A percentile compares a stretch with the other conserved stretches of the same genome.
Evolutionary conservation across 1,140 invertebrate genomes (phyloP).

Genomic region (Lethrus apterus): DNA sequence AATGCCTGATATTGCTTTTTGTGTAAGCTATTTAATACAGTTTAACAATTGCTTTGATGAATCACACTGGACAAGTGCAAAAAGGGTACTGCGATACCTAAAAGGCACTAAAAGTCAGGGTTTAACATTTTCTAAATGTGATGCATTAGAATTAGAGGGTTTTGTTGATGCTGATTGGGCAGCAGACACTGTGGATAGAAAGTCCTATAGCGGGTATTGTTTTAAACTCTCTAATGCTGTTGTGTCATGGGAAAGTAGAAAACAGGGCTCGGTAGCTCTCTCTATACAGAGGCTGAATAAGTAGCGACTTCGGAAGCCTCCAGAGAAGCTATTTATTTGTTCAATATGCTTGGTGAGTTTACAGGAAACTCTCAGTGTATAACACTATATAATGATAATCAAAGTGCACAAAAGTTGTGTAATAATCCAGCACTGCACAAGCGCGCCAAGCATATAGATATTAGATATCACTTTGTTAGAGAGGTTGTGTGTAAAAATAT

Average conservation of each 20-base stretch:
- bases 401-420: conserved; percentile 21
- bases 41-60: too few species aligned
- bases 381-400: conserved; percentile 21
- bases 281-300: conserved; percentile 43
- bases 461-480: conserved; percentile 33
- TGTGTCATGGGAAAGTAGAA: conserved; percentile 28
- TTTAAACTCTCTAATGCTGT: conserved; percentile 25
- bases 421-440: conserved; percentile 18
- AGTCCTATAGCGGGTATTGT: conserved; percentile 36
- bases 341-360: conserved; percentile 24
- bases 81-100: too few species aligned
- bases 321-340: conserved; percentile 35
- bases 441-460: conserved; percentile 31
- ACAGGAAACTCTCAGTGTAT: background rate
- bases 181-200: conserved; percentile 25
- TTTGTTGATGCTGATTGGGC: conserved; percentile 37
- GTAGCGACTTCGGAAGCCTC: conserved; percentile 30
- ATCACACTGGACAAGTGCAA: too few species aligned
- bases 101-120: too few species aligned
- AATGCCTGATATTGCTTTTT: too few species aligned
- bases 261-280: conserved; percentile 28
- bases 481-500: conserved; percentile 19
- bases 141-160: conserved; percentile 11
- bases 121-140: too few species aligned
- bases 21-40: too few species aligned